Base-by-base conservation (phyloP, 2,888 invertebrate species). In the Drosophila peninsularis region DNA sequence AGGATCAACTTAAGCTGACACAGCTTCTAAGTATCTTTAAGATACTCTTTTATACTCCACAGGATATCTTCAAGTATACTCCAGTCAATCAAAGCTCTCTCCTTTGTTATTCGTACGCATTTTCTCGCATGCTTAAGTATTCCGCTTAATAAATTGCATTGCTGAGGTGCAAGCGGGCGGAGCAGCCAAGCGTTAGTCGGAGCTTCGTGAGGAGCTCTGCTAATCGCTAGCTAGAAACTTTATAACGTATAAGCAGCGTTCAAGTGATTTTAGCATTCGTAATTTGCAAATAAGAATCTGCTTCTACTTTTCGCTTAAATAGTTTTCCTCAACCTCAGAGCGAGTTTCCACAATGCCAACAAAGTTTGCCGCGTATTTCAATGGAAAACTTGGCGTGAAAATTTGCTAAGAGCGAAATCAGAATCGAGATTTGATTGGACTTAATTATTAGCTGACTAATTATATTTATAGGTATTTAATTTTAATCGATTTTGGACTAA, bases 131-230 rank as follows among this genome's bases (percentile, higher is more conserved):
- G 77, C 71, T 77, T 73, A 82, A 85, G 81, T 85, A 85, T 82
- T 79, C 82, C 70, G 82, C 75, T 85, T 79, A 85, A 85, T 82
- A 83, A 85, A 81, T 80, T 82, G 77, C 82, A 79, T 71, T 78
- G 62, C 64, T 21, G 44, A 60, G 72, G 47, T 60, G 62, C 13
- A 14, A 36, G 14, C 37, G 27, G 11, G 37, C 13, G 13, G 24
- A 17, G 27, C 4, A 9, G 5, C 19, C 1, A 37, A 37, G 13
- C 24, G 41, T 54, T 41, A 19, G 54, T 19, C n/a, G 14, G 19
- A n/a, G 19, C 30, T 54, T 19, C 3, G 14, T 14, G 36, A 7
- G 7, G 7, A 21, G 14, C 19, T 41, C 6, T 45, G 37, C 21
- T 56, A 54, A 60, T 42, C 52, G 36, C 10, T 52, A 36, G 42